Conservation (phyloP, 2,797 vertebrate genomes). For the Agapornis canus region DNA sequence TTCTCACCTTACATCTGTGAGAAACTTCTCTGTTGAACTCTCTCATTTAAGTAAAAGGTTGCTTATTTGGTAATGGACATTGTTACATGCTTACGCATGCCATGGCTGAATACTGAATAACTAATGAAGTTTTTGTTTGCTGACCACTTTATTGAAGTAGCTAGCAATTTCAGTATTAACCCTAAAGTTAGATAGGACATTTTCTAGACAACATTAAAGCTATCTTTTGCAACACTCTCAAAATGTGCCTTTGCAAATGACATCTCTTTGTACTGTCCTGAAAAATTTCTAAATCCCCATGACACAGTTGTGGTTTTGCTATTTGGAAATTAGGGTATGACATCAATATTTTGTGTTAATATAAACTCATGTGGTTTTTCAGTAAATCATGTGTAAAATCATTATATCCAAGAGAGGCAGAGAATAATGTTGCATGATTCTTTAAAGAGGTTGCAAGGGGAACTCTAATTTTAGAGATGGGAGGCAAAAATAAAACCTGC, state of each 20-base stretch:
- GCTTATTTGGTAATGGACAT: neutral
- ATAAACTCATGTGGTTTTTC: neutral
- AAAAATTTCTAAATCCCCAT: neutral
- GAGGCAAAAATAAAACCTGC: fast-evolving
- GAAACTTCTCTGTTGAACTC: neutral
- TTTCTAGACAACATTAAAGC: neutral
- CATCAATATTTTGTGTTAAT: neutral
- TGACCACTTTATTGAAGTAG: neutral
- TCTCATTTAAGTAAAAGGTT: neutral
- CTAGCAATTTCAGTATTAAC: neutral
- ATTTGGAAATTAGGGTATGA: neutral
- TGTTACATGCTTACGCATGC: neutral
- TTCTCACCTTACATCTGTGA: neutral
- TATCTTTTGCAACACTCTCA: neutral
- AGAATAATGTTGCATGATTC: neutral
- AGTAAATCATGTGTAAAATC: neutral
- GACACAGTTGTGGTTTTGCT: neutral
- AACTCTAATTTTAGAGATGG: neutral
- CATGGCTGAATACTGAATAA: fast-evolving
- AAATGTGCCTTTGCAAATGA: neutral
- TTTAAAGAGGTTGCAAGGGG: neutral
- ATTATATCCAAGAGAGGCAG: neutral
- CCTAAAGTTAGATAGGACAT: neutral
- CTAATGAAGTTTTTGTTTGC: neutral
- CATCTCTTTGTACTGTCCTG: neutral